Evolutionary conservation across 1,140 invertebrate genomes (phyloP).

Genomic region (Globodera rostochiensis): DNA sequence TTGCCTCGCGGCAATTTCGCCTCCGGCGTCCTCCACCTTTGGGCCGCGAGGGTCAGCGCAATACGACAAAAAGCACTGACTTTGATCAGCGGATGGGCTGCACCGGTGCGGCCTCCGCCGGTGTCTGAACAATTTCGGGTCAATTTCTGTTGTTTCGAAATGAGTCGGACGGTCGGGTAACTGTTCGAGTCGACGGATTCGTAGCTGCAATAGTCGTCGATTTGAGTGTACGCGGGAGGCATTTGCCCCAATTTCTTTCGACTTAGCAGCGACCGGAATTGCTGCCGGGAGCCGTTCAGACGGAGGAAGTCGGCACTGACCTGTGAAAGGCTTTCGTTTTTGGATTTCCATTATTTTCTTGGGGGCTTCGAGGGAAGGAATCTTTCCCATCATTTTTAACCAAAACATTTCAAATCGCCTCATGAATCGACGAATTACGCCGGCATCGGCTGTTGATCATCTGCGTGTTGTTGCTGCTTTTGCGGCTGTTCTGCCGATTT

Average conservation of each 20-base stretch:
- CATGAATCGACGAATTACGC: slow-evolving; percentile 53
- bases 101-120: neutral
- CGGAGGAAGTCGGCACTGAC: slow-evolving; percentile 63
- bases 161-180: slow-evolving; percentile 13
- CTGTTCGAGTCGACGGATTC: slow-evolving; percentile 58
- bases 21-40: slow-evolving; percentile 18
- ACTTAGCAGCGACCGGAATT: slow-evolving; percentile 57
- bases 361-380: neutral
- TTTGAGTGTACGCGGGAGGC: slow-evolving; percentile 61
- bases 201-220: slow-evolving; percentile 57
- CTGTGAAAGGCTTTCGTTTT: slow-evolving; percentile 31
- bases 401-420: slow-evolving; percentile 31
- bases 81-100: slow-evolving; percentile 29
- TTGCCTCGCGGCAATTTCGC: neutral
- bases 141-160: neutral
- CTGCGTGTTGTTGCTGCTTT: neutral
- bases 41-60: neutral
- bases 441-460: slow-evolving; percentile 15
- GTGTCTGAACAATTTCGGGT: slow-evolving; percentile 16
- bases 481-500: neutral
- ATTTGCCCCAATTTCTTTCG: slow-evolving; percentile 64
- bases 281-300: slow-evolving; percentile 59
- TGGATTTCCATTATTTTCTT: slow-evolving; percentile 7
- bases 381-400: neutral
- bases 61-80: neutral